A percentile compares a stretch with the other conserved stretches of the same genome.
These are phyloP conservation scores for Galerucella calmariensis DNA, from an alignment of 2,888 invertebrate species.

Conservation along the genomic window DNA sequence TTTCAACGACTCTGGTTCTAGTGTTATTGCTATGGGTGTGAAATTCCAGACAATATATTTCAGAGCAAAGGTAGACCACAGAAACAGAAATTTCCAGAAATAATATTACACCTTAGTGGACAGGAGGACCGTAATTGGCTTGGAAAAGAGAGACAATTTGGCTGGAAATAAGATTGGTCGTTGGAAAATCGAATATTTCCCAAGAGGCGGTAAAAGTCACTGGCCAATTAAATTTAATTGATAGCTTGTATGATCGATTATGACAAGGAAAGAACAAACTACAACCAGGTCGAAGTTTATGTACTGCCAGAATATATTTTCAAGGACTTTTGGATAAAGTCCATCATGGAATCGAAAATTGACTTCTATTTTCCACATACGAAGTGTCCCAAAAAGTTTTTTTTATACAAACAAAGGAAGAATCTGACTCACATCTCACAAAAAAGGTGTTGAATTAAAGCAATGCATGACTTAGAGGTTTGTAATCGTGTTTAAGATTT, in stretches of 20 bases:
- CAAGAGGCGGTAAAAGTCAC: conserved; percentile 14
- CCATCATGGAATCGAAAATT: background rate
- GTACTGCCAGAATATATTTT: background rate
- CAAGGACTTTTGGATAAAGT: background rate
- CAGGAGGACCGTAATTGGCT: conserved; percentile 30
- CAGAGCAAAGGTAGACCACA: conserved; percentile 25
- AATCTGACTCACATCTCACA: too few relatives aligned
- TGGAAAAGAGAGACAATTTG: conserved; percentile 28
- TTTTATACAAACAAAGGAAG: too few relatives aligned
- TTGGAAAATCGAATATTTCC: conserved; percentile 28
- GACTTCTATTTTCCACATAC: background rate
- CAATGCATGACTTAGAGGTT: too few relatives aligned
- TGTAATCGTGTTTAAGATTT: too few relatives aligned
- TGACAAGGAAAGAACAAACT: conserved; percentile 9
- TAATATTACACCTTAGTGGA: conserved; percentile 34
- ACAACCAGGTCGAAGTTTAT: background rate
- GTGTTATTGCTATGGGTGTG: conserved; percentile 32
- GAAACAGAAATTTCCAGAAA: conserved; percentile 28
- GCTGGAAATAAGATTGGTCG: conserved; percentile 23
- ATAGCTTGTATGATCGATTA: conserved; percentile 23
- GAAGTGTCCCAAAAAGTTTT: too few relatives aligned
- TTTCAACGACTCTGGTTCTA: conserved; percentile 27
- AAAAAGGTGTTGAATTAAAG: too few relatives aligned
- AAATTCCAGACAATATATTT: conserved; percentile 32
- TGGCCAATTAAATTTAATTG: conserved; percentile 26